A percentile compares a stretch with the other conserved stretches of the same genome.
Conservation (phyloP, 2,113 vertebrate species). For the Cyprinodon variegatus region DNA sequence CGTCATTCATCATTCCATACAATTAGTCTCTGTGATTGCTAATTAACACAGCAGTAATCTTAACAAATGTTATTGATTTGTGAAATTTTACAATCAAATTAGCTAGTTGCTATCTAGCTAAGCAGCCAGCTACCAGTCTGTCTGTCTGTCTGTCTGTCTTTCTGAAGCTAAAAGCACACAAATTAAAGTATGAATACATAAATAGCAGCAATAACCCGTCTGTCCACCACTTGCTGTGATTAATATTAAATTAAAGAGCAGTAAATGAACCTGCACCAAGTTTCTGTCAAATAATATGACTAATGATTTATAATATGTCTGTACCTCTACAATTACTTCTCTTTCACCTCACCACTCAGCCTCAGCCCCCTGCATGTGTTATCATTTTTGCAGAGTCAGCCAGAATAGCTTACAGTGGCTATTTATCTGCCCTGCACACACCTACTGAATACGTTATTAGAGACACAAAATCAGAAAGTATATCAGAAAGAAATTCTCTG, state of each 20-base stretch:
- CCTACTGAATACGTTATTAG: constrained; percentile 5
- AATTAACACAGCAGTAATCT: too few relatives aligned
- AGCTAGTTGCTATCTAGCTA: too few relatives aligned
- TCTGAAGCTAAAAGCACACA: too few relatives aligned
- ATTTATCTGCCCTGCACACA: constrained; percentile 26
- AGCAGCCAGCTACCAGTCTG: too few relatives aligned
- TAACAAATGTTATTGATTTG: too few relatives aligned
- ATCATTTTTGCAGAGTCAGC: constrained; percentile 9
- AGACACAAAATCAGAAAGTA: constrained; percentile 2
- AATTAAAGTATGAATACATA: too few relatives aligned
- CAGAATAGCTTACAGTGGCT: constrained; percentile 1
- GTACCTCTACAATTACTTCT: not conserved
- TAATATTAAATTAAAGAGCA: not conserved
- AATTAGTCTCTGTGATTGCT: too few relatives aligned
- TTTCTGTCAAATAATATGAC: constrained; percentile 1
- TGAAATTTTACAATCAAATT: too few relatives aligned
- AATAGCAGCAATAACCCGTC: too few relatives aligned
- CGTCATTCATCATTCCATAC: too few relatives aligned
- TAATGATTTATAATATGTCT: not conserved
- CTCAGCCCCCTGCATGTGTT: not conserved
- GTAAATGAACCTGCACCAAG: not conserved
- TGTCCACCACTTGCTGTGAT: too few relatives aligned
- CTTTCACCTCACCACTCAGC: constrained; percentile 4
- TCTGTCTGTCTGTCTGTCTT: too few relatives aligned
- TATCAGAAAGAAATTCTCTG: not conserved